Base-by-base conservation (phyloP, 2,888 invertebrate genomes). In the Tineola bisselliella region DNA sequence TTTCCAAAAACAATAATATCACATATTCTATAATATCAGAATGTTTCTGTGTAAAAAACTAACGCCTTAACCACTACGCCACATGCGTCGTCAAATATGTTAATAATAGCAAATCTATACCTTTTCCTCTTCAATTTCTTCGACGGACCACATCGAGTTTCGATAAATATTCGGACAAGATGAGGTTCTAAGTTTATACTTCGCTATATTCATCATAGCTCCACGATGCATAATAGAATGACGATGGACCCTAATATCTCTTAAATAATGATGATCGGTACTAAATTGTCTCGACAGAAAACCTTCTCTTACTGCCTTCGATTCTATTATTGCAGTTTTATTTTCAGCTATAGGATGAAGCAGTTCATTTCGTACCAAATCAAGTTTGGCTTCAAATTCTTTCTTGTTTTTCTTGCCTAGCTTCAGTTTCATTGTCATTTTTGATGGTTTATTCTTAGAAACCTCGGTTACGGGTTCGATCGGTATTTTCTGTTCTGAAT, bases 141-240 rank as follows among this genome's bases (percentile, higher is more conserved):
- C 92, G 65, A 95, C 87, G 0, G 94, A 94, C 71, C 93, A 93
- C 93, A 95, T 94, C 4, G 94, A 95, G 74, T 94, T 94, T 65
- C 91, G 89, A 72, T 93, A 95, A 70, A 97, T 95, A 77, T 97
- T 93, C 0, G 97, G 97, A 74, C 97, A 97, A 56, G 96, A 96
- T n/a, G 94, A 95, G 0, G 96, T 95, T 60, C 94, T 87, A 62
- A 96, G 81, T 62, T 92, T 90, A 76, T 96, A 95, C 66, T 94
- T 93, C 65, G 93, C 92, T 64, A 94, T 92, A 73, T 94, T 95
- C 74, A 96, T 88, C 88, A 95, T 93, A 60, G 95, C 95, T 18
- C 94, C 94, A 52, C 95, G 91, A 76, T 95, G 95, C 88, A 95
- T 94, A 61, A 96, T 92, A 1, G 94, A 94, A 74, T 94, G 94